These are phyloP conservation scores for Drepana arcuata DNA, from an alignment of 1,140 invertebrate genomes.

Conservation along the genomic window DNA sequence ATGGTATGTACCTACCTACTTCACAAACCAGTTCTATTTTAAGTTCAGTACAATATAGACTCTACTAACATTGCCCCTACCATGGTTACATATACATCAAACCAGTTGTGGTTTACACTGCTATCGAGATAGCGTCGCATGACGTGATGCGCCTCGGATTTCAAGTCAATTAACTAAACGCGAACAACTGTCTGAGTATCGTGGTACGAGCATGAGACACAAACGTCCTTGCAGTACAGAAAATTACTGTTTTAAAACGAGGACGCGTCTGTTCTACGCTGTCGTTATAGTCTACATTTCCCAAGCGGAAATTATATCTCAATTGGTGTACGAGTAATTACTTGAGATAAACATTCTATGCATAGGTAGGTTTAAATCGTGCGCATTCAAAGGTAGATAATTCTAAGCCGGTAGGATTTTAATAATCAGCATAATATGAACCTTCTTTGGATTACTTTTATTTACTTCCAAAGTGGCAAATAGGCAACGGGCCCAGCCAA, in stretches of 20 bases:
- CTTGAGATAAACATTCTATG: slow-evolving; percentile 11
- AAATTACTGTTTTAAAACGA: slow-evolving; percentile 22
- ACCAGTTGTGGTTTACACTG: not conserved
- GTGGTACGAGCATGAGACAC: not conserved
- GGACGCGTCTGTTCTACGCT: slow-evolving; percentile 9
- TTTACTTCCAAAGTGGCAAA: too few relatives aligned
- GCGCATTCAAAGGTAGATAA: too few relatives aligned
- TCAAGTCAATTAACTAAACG: not conserved
- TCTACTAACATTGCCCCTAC: not conserved
- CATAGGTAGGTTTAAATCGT: too few relatives aligned
- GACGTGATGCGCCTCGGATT: not conserved
- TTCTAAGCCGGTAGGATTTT: not conserved
- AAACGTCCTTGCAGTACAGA: slow-evolving; percentile 19
- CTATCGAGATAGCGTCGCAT: not conserved
- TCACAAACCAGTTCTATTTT: not conserved
- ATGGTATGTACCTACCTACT: not conserved
- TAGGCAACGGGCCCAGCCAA: too few relatives aligned
- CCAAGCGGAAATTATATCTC: slow-evolving; percentile 18
- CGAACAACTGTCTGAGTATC: too few relatives aligned
- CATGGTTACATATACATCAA: not conserved
- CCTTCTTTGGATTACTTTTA: too few relatives aligned
- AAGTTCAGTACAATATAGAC: too few relatives aligned
- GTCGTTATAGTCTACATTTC: slow-evolving; percentile 10
- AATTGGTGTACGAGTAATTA: slow-evolving; percentile 17
- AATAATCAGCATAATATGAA: not conserved